Evolutionary conservation across 2,797 vertebrate species (phyloP).

Genomic region (Acrossocheilus fasciatus): DNA sequence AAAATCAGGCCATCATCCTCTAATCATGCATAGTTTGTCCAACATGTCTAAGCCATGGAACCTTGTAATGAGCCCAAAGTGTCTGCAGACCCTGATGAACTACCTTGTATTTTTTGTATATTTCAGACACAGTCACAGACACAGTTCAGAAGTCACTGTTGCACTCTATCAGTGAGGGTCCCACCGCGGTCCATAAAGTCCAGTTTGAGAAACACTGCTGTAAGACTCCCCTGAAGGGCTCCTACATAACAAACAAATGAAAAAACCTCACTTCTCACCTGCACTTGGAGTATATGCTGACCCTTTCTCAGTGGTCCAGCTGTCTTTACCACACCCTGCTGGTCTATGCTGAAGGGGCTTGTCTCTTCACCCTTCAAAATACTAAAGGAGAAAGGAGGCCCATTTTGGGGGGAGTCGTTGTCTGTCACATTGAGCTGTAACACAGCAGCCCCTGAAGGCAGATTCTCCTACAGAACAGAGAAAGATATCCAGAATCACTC

Average conservation of each 20-base stretch:
- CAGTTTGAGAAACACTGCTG: background rate
- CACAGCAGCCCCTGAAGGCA: conserved; percentile 79
- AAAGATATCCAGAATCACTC: conserved; percentile 25
- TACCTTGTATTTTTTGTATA: background rate
- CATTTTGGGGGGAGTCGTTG: conserved; percentile 84
- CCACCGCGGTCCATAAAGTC: background rate
- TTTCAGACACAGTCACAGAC: background rate
- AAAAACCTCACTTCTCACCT: conserved; percentile 72
- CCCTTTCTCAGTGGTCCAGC: conserved; percentile 72
- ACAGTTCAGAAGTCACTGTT: background rate
- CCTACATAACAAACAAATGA: conserved; percentile 6
- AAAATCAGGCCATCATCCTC: background rate
- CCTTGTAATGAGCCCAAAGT: background rate
- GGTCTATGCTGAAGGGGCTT: conserved; percentile 76
- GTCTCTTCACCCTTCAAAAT: conserved; percentile 80
- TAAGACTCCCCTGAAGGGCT: background rate
- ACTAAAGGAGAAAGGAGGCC: conserved; percentile 83
- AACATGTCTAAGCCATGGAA: background rate
- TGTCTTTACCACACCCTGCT: conserved; percentile 77
- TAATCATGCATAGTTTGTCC: background rate
- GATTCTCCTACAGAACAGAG: conserved; percentile 78
- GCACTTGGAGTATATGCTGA: conserved; percentile 77
- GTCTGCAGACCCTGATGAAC: background rate
- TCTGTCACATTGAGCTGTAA: conserved; percentile 82
- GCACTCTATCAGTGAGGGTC: background rate